A percentile compares a stretch with the other conserved stretches of the same genome.
Evolutionary conservation across 23 tunicate genomes (phyloP).

Genomic region (Oikopleura vanhoeffeni): DNA sequence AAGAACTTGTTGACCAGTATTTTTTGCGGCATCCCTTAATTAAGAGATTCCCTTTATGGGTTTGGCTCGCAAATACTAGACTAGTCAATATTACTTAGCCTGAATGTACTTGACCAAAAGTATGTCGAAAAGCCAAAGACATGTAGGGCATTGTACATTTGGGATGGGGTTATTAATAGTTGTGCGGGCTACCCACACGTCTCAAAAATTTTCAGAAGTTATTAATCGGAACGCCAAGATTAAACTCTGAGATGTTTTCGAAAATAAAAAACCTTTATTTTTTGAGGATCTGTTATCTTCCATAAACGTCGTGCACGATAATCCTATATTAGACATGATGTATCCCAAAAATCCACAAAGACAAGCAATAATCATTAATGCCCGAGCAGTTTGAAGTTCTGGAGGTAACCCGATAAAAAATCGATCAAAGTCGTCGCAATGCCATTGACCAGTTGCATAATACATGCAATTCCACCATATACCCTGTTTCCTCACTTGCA

Average conservation of each 20-base stretch:
- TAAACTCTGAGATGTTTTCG: neutral
- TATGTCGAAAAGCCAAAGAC: no score
- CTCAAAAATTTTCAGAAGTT: no score
- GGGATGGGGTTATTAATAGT: no score
- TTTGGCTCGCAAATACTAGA: no score
- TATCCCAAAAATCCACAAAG: conserved; percentile 32
- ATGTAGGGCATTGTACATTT: no score
- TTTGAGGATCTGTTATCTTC: conserved; percentile 17
- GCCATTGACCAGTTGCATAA: conserved; percentile 83
- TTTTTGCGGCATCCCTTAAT: no score
- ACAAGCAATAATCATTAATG: conserved; percentile 31
- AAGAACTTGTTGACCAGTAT: no score
- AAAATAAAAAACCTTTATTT: neutral
- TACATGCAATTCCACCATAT: conserved; percentile 67
- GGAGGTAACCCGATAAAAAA: conserved; percentile 53
- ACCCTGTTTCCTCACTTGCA: conserved; percentile 21
- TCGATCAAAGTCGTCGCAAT: conserved; percentile 87
- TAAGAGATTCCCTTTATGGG: no score
- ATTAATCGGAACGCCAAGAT: no score
- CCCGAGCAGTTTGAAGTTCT: conserved; percentile 63
- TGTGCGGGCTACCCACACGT: no score
- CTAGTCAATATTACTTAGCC: no score
- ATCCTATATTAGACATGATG: conserved; percentile 42
- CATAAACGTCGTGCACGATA: conserved; percentile 64
- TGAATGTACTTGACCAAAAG: no score